These are phyloP conservation scores for Macrosoma leucophasiata DNA, from an alignment of 2,888 invertebrate genomes.

Conservation along the genomic window DNA sequence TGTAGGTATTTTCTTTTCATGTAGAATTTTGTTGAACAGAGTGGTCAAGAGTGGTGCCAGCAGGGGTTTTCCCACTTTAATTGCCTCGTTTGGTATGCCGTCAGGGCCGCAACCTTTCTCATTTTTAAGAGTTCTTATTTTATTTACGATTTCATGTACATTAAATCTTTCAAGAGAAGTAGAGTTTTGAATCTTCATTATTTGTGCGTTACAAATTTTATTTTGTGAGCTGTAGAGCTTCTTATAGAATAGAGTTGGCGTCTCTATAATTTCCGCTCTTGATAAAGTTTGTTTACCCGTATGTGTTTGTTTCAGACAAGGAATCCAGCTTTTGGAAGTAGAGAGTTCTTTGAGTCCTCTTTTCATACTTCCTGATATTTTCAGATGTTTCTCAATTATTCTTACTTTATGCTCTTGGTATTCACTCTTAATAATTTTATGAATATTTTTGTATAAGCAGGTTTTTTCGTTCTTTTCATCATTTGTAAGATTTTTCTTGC, in stretches of 20 bases:
- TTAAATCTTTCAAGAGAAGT: too few species aligned
- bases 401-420: conserved; percentile 7
- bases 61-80: not conserved
- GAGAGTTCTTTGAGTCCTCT: conserved; percentile 7
- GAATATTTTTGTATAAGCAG: conserved; percentile 10
- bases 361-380: conserved; percentile 9
- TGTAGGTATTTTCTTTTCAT: not conserved
- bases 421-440: conserved; percentile 11
- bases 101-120: too few species aligned
- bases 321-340: conserved; percentile 7
- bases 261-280: conserved; percentile 2
- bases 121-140: too few species aligned
- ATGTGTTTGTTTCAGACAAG: conserved; percentile 1
- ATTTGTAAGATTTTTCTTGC: conserved; percentile 10
- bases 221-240: too few species aligned
- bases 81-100: not conserved
- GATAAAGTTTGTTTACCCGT: conserved; percentile 3
- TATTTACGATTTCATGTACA: too few species aligned
- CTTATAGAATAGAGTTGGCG: conserved; percentile 2
- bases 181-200: too few species aligned
- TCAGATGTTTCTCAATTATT: conserved; percentile 8
- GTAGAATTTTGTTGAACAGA: not conserved
- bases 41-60: not conserved
- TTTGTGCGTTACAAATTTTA: too few species aligned
- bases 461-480: conserved; percentile 11